Evolutionary conservation across 2,797 vertebrate species (phyloP), one percentile per base, ranked within the genome.

Genomic region (Myotis planiceps): DNA sequence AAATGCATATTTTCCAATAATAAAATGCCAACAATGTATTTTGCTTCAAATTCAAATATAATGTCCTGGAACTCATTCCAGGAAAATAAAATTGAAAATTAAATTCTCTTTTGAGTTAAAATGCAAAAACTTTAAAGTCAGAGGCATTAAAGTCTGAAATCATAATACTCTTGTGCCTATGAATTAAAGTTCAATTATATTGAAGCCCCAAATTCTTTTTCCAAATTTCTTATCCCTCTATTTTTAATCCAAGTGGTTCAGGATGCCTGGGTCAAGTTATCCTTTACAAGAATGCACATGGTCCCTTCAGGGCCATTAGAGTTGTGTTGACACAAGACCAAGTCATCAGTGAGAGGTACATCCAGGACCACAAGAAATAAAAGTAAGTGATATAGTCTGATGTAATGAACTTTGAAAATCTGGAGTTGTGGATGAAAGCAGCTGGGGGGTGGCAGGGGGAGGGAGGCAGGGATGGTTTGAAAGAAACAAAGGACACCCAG

Each of bases 1-100:
- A 81, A 66, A 75, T 47, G 12, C 9, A 69, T 84, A 83, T 5
- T 74, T 34, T 80, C 32, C 5, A 75, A 6, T 88, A 93, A 51
- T 51, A 93, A 95, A 88, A 65, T 69, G 5, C 3, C 75, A 68
- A 42, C 32, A 72, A 21, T 55, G 14, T 34, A 53, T 37, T 66
- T 34, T 68, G 6, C 5, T 72, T 68, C 9, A 87, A 86, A 94
- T 93, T 92, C 51, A 94, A 71, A 85, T 78, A 72, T 69, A 66
- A 72, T 76, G 18, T 78, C 39, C 6, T 66, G 21, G 68, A 82
- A 88, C 78, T 76, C 82, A 63, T 90, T 83, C 4, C 4, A 95
- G 39, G 5, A 90, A 75, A 80, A 49, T 82, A 74, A 89, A 49
- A 8, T 78, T 78, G 12, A 72, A 47, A 88, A 76, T 47, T 58